Conservation (phyloP, 1,140 invertebrate species). For the Heliothis virescens region DNA sequence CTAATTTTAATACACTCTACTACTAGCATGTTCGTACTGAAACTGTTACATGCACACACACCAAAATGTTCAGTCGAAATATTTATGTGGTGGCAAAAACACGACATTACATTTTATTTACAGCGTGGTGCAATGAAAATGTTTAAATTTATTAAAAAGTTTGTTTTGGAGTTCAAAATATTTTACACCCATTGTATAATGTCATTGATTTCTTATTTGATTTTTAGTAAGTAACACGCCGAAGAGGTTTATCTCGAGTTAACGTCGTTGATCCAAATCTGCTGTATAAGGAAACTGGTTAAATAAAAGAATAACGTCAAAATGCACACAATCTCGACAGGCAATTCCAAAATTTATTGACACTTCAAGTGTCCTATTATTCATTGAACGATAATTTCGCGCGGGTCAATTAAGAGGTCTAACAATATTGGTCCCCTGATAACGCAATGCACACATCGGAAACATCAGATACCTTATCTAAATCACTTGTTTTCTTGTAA, state of each 20-base stretch:
- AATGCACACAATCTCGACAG: constrained; percentile 16
- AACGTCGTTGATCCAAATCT: not conserved
- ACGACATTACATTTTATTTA: too few species aligned
- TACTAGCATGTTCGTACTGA: too few species aligned
- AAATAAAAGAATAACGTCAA: constrained; percentile 2
- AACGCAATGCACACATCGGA: constrained; percentile 46
- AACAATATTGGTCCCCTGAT: constrained; percentile 42
- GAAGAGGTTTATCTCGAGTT: too few species aligned
- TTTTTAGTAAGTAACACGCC: too few species aligned
- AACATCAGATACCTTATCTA: constrained; percentile 59
- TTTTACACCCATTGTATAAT: too few species aligned
- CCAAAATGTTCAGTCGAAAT: not conserved
- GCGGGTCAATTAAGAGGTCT: constrained; percentile 33
- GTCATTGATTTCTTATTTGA: too few species aligned
- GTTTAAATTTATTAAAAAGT: too few species aligned
- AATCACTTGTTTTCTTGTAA: constrained; percentile 71
- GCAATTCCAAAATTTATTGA: constrained; percentile 24
- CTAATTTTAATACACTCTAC: not conserved
- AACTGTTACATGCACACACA: not conserved
- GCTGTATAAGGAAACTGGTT: constrained; percentile 1
- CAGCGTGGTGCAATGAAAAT: too few species aligned
- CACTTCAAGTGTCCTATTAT: constrained; percentile 24
- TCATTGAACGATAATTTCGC: constrained; percentile 35
- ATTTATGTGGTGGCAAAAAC: not conserved
- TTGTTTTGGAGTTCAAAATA: too few species aligned